phyloP scores from a whole-genome alignment of 2,113 vertebrate species.

The Syrmaticus mikado region DNA sequence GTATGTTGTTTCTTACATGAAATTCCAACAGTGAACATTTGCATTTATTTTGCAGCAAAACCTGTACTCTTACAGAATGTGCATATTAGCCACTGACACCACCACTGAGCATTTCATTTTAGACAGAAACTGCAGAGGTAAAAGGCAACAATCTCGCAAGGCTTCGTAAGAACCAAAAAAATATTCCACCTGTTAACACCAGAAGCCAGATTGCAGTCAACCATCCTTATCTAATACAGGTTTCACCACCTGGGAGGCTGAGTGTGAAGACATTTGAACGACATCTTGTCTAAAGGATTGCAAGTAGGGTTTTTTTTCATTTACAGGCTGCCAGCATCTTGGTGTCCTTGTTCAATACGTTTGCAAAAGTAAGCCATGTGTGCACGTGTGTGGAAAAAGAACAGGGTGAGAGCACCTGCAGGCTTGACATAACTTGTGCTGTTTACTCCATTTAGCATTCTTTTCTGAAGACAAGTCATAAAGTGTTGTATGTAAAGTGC shows the following conservation, averaged over 20 bases:
- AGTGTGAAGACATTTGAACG: neutral
- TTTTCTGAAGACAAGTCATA: neutral
- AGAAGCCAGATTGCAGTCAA: neutral
- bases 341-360: neutral
- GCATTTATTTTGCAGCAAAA: slow-evolving; percentile 56
- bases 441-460: neutral
- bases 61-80: slow-evolving; percentile 64
- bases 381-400: neutral
- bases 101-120: slow-evolving; percentile 50
- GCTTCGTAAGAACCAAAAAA: neutral
- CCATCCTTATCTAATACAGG: neutral
- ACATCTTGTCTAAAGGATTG: neutral
- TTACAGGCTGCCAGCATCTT: neutral
- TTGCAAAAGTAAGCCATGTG: neutral
- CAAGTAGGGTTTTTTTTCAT: neutral
- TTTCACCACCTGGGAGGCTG: neutral
- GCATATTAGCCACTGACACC: slow-evolving; percentile 55
- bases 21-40: slow-evolving; percentile 65
- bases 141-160: slow-evolving; percentile 64
- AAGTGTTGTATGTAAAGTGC: neutral
- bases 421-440: neutral
- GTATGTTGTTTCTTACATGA: slow-evolving; percentile 73
- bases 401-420: neutral
- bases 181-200: neutral
- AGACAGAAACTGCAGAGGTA: slow-evolving; percentile 48